A percentile compares a stretch with the other conserved stretches of the same genome.
These are phyloP conservation scores for Lycaena phlaeas DNA, from an alignment of 2,888 invertebrate species.

Conservation along the genomic window DNA sequence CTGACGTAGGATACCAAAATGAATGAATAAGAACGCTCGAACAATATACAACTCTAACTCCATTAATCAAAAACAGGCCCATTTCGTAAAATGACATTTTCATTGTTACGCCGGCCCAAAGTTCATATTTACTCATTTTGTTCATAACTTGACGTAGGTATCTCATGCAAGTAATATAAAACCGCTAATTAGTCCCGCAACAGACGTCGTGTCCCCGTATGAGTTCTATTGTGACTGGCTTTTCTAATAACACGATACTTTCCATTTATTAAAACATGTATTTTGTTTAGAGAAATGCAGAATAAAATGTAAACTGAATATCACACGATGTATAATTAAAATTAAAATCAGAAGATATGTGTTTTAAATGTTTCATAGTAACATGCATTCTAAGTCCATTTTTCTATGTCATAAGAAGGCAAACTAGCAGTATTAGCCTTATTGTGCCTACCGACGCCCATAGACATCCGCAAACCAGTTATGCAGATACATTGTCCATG, in stretches of 20 bases:
- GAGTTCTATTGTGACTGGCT: constrained; percentile 20
- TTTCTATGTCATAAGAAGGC: no score
- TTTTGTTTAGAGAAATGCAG: constrained; percentile 7
- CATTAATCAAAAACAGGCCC: constrained; percentile 61
- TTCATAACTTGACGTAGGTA: constrained; percentile 40
- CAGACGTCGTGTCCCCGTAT: constrained; percentile 19
- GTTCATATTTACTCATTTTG: constrained; percentile 55
- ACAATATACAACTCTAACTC: constrained; percentile 39
- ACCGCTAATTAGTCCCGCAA: constrained; percentile 29
- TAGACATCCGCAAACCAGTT: no score
- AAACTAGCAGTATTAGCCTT: no score
- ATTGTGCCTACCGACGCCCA: no score
- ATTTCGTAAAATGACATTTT: constrained; percentile 69
- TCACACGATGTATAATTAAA: no score
- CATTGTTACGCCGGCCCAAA: constrained; percentile 57
- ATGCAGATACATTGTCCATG: no score
- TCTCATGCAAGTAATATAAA: constrained; percentile 39
- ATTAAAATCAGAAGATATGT: no score
- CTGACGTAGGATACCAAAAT: constrained; percentile 32
- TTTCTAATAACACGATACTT: constrained; percentile 15
- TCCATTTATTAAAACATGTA: constrained; percentile 11
- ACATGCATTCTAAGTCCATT: no score
- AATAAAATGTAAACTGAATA: constrained; percentile 11
- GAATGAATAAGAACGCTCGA: constrained; percentile 51
- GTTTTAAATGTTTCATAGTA: no score